These are phyloP conservation scores for Atrichornis clamosus DNA, from an alignment of 2,113 vertebrate species.

Conservation along the genomic window DNA sequence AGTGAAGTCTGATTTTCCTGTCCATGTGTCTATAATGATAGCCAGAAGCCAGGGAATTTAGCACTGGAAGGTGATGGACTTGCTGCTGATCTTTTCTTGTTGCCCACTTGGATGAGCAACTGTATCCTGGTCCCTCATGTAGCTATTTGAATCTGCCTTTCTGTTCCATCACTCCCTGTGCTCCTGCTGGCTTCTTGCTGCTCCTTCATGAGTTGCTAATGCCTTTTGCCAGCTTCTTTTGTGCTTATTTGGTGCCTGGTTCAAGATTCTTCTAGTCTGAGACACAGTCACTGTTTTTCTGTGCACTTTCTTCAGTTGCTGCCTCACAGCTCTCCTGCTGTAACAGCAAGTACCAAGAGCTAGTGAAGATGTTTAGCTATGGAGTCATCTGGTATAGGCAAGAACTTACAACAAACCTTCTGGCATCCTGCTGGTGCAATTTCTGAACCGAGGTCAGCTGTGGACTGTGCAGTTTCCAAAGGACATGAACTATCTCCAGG, in stretches of 20 bases:
- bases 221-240: neutral
- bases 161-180: neutral
- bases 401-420: neutral
- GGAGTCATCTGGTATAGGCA: neutral
- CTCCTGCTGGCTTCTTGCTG: neutral
- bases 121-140: neutral
- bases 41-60: neutral
- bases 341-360: neutral
- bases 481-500: neutral
- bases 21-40: neutral
- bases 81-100: neutral
- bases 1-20: neutral
- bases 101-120: accelerated
- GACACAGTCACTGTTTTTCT: neutral
- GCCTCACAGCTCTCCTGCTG: neutral
- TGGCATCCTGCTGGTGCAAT: neutral
- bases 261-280: neutral
- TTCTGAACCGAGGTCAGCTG: neutral
- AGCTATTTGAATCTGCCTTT: neutral
- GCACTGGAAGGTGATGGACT: neutral
- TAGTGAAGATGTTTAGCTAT: neutral
- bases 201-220: neutral
- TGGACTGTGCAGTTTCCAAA: neutral
- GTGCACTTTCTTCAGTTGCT: neutral
- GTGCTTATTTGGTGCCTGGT: neutral